Base-by-base conservation (phyloP, 2,888 invertebrate genomes). In the Pseudococcus jackbeardsleyi region DNA sequence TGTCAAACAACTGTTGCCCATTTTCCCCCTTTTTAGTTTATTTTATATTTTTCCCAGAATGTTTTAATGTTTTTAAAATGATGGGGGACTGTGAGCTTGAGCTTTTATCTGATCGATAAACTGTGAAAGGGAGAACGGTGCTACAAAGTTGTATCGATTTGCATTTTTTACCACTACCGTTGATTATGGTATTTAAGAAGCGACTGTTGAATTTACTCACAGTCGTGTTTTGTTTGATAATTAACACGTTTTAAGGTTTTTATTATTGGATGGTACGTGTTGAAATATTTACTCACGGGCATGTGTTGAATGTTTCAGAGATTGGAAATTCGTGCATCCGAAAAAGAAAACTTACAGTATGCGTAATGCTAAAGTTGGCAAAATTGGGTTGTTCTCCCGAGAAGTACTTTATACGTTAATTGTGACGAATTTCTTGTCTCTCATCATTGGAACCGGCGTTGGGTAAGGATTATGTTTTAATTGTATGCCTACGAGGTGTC, bases 341-440 rank as follows among this genome's bases (percentile, higher is more conserved):
- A 92, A 92, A 91, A 93, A 91, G 91, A 93, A 92, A 92, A 94
- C 91, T 91, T 89, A 94, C 92, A 90, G 94, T 93, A 94, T 96
- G 91, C 94, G 96, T 89, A 94, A 95, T 90, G 94, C 95, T 89
- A 95, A 95, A 91, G 93, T 95, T 89, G 95, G 95, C 89, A 95
- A 95, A 91, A 94, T 95, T 89, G 96, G 96, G 89, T 93, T 97
- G 90, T 97, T 97, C 92, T 96, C 96, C 87, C 95, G 96, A 91
- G 96, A 97, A 92, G 96, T 98, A 86, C 92, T 98, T 85, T 96
- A 97, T 91, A 96, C 98, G 82, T 94, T 98, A 90, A 94, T 98
- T 90, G 93, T 98, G 91, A 96, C 97, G 90, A 98, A 98, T 93
- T 93, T 98, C 90, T 93, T 98, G 88, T 98, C 98, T 8, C 93